phyloP scores from a whole-genome alignment of 35 echinoderm and acorn worm genomes.

The Strongylocentrotus purpuratus region DNA sequence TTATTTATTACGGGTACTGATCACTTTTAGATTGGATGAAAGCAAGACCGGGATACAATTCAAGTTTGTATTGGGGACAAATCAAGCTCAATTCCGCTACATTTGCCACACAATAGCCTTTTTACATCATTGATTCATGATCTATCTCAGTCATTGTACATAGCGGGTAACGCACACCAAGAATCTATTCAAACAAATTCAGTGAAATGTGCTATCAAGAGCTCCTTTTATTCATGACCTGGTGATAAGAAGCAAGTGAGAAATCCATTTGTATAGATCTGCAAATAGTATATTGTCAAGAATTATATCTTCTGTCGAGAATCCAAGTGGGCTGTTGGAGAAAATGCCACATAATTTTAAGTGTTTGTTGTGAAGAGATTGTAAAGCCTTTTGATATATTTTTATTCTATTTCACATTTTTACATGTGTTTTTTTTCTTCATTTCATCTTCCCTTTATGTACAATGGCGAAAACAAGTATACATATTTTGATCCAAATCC shows the following conservation, averaged over 20 bases:
- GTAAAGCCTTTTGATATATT: too few species aligned
- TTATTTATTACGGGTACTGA: constrained; percentile 25
- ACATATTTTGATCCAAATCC: too few species aligned
- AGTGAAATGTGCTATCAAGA: not conserved
- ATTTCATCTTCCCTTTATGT: too few species aligned
- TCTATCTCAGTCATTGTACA: not conserved
- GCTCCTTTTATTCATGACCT: not conserved
- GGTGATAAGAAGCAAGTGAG: not conserved
- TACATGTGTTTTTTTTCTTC: too few species aligned
- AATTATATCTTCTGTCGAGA: not conserved
- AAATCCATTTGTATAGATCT: not conserved
- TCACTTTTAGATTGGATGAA: constrained; percentile 22
- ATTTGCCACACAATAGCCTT: not conserved
- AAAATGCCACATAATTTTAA: too few species aligned
- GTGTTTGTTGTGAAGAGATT: too few species aligned
- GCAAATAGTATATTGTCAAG: not conserved
- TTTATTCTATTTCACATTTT: too few species aligned
- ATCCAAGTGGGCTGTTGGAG: too few species aligned
- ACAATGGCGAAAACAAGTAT: too few species aligned
- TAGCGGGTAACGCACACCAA: not conserved
- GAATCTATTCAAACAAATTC: not conserved
- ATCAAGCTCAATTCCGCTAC: not conserved
- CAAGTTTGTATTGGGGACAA: not conserved
- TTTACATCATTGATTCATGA: not conserved
- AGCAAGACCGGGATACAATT: not conserved